Conservation (phyloP, 64 coral and sea anemone genomes). For the Exaiptasia diaphana region DNA sequence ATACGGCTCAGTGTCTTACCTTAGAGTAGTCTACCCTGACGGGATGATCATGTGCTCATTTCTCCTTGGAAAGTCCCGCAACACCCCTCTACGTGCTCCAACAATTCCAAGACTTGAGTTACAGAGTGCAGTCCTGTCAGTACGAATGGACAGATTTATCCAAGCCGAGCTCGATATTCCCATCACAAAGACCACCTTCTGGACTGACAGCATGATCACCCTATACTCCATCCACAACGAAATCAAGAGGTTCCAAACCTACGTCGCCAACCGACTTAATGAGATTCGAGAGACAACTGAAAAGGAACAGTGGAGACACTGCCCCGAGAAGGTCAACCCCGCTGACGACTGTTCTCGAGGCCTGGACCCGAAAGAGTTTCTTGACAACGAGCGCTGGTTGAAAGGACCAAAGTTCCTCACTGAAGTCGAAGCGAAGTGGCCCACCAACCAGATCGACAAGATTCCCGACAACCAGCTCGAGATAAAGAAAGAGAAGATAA, state of each 20-base stretch:
- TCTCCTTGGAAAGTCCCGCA: background rate
- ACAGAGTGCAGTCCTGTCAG: background rate
- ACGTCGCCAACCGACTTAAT: background rate
- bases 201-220: slow-evolving; percentile 1
- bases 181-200: background rate
- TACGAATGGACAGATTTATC: background rate
- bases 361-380: background rate
- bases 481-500: background rate
- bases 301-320: slow-evolving; percentile 17
- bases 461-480: background rate
- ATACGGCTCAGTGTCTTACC: background rate
- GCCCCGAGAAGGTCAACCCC: background rate
- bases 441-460: background rate
- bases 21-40: background rate
- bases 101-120: slow-evolving; percentile 1
- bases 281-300: background rate
- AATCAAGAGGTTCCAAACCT: background rate
- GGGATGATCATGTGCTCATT: background rate
- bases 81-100: background rate
- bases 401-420: background rate
- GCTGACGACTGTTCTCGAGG: slow-evolving; percentile 6
- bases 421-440: slow-evolving; percentile 16
- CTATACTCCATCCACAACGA: slow-evolving; percentile 13
- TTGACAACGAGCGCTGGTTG: background rate
- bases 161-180: background rate